Percentiles rank a stretch among this genome's conserved stretches.
Conservation (phyloP, 2,113 vertebrate genomes). For the Pogonocichla stellata region DNA sequence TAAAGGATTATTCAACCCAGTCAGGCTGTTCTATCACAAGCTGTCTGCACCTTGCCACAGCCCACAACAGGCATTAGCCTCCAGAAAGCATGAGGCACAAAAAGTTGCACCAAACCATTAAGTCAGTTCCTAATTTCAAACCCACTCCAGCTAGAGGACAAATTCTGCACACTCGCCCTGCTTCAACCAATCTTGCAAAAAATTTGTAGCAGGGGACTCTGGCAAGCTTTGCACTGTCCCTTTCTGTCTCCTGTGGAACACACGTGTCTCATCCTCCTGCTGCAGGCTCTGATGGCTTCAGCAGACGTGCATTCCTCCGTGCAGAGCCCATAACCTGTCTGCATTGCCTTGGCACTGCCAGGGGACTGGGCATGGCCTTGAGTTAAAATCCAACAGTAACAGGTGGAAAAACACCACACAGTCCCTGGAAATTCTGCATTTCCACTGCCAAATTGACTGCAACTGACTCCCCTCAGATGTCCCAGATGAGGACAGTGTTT, state of each 20-base stretch:
- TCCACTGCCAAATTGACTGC: background rate
- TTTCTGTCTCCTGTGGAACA: background rate
- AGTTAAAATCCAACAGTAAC: background rate
- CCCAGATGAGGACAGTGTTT: background rate
- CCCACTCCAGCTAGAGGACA: background rate
- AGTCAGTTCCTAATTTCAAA: background rate
- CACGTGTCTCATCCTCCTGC: accelerated
- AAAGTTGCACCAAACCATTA: background rate
- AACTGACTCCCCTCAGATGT: accelerated
- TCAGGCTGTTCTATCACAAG: background rate
- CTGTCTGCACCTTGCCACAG: background rate
- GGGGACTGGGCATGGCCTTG: background rate
- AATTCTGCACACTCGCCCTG: background rate
- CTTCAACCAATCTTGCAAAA: background rate
- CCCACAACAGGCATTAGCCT: background rate
- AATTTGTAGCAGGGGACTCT: background rate
- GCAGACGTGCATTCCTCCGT: background rate
- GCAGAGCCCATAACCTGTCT: background rate
- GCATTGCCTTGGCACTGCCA: background rate
- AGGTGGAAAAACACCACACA: background rate
- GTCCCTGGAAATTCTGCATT: background rate
- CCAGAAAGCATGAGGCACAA: background rate
- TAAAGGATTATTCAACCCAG: background rate
- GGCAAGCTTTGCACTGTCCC: background rate
- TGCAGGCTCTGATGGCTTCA: background rate